A percentile compares a stretch with the other conserved stretches of the same genome.
These are phyloP conservation scores for Phortica variegata DNA, from an alignment of 1,140 invertebrate species.

Conservation along the genomic window DNA sequence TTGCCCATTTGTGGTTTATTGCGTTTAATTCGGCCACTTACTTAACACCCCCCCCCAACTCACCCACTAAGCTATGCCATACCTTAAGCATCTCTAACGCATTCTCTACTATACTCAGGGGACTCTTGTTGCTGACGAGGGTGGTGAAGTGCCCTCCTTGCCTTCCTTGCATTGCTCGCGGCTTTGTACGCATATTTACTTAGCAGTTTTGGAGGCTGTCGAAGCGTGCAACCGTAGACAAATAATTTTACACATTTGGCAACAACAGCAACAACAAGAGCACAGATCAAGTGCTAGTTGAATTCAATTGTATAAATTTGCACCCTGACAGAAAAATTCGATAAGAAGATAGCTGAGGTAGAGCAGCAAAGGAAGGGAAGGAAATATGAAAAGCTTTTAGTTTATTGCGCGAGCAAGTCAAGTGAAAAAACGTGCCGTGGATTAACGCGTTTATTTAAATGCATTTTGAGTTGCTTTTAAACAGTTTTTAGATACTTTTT, in stretches of 20 bases:
- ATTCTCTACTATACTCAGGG: no score
- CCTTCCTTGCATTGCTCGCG: neutral
- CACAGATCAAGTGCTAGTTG: neutral
- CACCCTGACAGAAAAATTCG: conserved; percentile 33
- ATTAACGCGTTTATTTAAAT: no score
- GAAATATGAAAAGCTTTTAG: conserved; percentile 45
- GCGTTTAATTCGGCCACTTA: conserved; percentile 15
- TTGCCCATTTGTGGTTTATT: conserved; percentile 11
- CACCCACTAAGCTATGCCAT: no score
- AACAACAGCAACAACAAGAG: no score
- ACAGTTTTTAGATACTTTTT: no score
- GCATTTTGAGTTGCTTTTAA: no score
- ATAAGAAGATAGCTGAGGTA: conserved; percentile 8
- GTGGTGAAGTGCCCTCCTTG: conserved; percentile 19
- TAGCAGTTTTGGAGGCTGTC: conserved; percentile 54
- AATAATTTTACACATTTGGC: conserved; percentile 46
- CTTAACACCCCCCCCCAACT: no score
- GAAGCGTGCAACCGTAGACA: conserved; percentile 51
- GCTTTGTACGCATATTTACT: conserved; percentile 37
- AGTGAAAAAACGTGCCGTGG: conserved; percentile 15
- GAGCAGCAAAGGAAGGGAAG: conserved; percentile 11
- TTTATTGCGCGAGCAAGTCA: conserved; percentile 27
- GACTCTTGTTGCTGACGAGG: no score
- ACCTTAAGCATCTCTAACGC: no score
- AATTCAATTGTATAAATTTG: conserved; percentile 46